Base-by-base conservation (phyloP, 2,888 invertebrate genomes). In the Cantharis rufa region DNA sequence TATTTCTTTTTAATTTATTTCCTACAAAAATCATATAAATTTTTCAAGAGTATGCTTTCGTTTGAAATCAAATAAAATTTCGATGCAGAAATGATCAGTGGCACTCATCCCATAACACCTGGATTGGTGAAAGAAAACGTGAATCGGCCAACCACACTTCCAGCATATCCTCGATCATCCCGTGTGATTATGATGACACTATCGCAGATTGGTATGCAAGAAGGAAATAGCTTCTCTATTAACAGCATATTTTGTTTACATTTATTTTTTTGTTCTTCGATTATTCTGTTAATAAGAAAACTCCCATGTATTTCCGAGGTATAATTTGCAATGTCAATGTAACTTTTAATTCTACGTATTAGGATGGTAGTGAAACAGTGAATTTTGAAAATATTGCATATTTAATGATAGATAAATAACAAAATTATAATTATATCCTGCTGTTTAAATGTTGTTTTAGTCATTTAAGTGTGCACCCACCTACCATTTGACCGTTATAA, bases 391-490 rank as follows among this genome's bases (percentile, higher is more conserved):
- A 62, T 69, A 68, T 70, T 73, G 76, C 71, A 75, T 75, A 71
- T 75, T 28, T 75, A 75, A 75, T 75, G 75, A 66, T 66, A 66
- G 18, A 66, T 48, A 66, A 71, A 69, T n/a, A 64, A 62, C 28
- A 69, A 62, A 70, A 72, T 69, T 18, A 72, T 73, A 73, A 73
- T 70, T 76, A 69, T 70, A 68, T 27, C 76, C 76, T 70, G 76
- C 76, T 76, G 76, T 69, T 76, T 61, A 72, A 72, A 72, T 72
- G 76, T 76, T 76, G 69, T 75, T 69, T 69, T 63, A 72, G 62
- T 70, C 64, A 63, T 72, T 72, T 16, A 69, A 61, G 72, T 72
- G 73, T 70, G 70, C 70, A 69, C 76, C 64, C 76, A 73, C 76
- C 76, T 69, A 76, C 73, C 48, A 76, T 71, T 70, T 69, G 66